Percentiles rank a stretch among this genome's conserved stretches.
Evolutionary conservation across 2,797 vertebrate genomes (phyloP).

Genomic region (Pangasius mekongensis): DNA sequence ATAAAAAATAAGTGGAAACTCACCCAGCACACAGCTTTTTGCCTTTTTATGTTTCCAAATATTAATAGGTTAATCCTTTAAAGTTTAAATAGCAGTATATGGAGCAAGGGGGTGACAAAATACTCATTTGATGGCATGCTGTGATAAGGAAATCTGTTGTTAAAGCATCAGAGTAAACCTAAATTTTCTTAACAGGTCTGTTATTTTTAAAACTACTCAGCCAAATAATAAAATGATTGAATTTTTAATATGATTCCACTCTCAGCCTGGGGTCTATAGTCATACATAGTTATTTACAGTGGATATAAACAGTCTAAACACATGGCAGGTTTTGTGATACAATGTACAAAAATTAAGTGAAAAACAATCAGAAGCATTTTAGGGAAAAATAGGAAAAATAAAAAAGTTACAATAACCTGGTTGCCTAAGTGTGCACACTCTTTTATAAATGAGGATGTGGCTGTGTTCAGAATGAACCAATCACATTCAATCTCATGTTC

Average conservation of each 20-base stretch:
- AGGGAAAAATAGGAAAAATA: no score
- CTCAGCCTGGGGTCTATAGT: background rate
- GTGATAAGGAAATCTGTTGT: background rate
- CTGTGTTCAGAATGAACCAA: no score
- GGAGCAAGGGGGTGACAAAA: background rate
- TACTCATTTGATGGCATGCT: background rate
- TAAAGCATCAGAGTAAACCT: background rate
- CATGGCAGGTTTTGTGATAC: no score
- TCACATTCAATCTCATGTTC: no score
- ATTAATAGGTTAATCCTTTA: no score
- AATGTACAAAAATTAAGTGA: no score
- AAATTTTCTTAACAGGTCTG: background rate
- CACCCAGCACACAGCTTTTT: background rate
- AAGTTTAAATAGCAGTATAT: no score
- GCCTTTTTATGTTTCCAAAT: background rate
- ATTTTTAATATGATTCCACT: background rate
- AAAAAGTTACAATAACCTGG: no score
- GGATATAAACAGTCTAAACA: no score
- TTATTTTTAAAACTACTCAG: background rate
- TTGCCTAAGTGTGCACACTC: no score
- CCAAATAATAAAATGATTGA: background rate
- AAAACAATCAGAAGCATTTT: no score
- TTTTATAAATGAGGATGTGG: no score
- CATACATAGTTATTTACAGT: background rate
- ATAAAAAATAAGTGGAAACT: background rate